Evolutionary conservation across 2,113 vertebrate genomes (phyloP), one percentile per base, ranked within the genome.

Genomic region (Acanthochromis polyacanthus): DNA sequence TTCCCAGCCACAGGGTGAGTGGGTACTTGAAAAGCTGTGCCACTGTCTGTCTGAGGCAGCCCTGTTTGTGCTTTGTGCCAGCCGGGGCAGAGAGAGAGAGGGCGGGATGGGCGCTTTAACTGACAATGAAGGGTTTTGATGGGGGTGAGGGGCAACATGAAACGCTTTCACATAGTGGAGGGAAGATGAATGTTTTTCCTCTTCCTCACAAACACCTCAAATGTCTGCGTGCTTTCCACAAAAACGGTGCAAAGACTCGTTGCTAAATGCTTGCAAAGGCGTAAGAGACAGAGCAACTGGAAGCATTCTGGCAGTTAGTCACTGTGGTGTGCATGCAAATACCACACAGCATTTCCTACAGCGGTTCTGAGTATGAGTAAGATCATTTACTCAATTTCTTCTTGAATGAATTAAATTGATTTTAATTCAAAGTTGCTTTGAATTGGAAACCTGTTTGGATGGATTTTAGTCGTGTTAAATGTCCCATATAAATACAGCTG

Each of bases 91-190:
- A 53, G 63, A 23, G 63, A 23, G 30, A 22, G 58, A 57, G 59
- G 77, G 23, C 0, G 19, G 60, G 36, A 50, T 86, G 52, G 32
- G 53, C 15, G 77, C 51, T 71, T 72, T 63, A 72, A 58, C 68
- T 69, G 80, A 91, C 84, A 89, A 82, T 83, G 56, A 83, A 61
- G 57, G 80, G n/a, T 72, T 87, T 84, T 85, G 57, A 87, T 83
- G 63, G 57, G 52, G 69, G 45, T 65, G 45, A 69, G 52, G 64
- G 75, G 48, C 17, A 65, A 30, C 45, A 38, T 61, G 43, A 73
- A 80, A 25, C 48, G 58, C 72, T 74, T 80, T 89, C 55, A 36
- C 78, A 67, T 19, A 53, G 62, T 52, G n/a, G 32, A 65, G 20
- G 48, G 69, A 61, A 66, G 25, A 80, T 69, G n/a, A 57, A 62